Evolutionary conservation across 2,113 vertebrate species (phyloP).

Genomic region (Egretta garzetta): DNA sequence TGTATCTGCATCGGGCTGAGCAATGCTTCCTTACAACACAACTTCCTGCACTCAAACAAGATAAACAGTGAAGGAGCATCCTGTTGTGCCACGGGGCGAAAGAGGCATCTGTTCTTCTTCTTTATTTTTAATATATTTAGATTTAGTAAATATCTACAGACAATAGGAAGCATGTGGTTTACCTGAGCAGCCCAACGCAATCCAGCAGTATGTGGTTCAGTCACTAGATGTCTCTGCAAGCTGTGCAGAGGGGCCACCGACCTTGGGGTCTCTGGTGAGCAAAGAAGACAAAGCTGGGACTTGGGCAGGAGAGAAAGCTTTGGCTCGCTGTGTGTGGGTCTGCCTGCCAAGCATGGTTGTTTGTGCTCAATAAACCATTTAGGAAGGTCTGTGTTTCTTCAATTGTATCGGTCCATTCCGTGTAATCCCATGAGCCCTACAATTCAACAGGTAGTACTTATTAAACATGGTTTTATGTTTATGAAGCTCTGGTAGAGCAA

Average conservation of each 20-base stretch:
- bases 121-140: constrained; percentile 8
- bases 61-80: constrained; percentile 16
- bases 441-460: background rate
- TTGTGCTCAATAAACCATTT: background rate
- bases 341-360: background rate
- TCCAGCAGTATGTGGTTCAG: background rate
- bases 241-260: background rate
- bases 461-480: background rate
- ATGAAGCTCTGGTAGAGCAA: background rate
- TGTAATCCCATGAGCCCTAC: fast-evolving
- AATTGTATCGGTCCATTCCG: fast-evolving
- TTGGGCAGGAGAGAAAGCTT: background rate
- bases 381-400: background rate
- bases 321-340: background rate
- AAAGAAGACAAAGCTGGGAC: background rate
- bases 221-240: background rate
- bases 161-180: background rate
- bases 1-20: background rate
- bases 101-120: background rate
- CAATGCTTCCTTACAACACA: background rate
- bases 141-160: background rate
- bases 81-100: background rate
- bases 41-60: background rate
- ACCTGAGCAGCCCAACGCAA: background rate
- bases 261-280: background rate